These are phyloP conservation scores for Manis pentadactyla DNA, from an alignment of 2,797 vertebrate species.

Conservation along the genomic window DNA sequence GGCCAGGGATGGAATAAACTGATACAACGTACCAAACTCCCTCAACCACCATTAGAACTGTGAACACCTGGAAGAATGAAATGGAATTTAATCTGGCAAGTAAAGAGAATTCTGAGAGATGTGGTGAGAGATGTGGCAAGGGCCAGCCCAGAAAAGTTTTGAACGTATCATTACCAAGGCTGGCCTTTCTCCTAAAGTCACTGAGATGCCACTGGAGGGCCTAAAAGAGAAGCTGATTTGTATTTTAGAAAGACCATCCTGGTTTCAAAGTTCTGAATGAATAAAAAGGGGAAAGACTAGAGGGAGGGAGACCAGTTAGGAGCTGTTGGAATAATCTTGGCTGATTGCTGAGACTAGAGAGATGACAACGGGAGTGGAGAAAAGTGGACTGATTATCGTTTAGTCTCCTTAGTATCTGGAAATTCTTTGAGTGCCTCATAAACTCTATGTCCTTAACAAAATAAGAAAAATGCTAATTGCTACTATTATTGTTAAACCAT, in stretches of 20 bases:
- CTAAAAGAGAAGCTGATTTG: not conserved
- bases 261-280: not conserved
- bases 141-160: not conserved
- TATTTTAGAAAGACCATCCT: not conserved
- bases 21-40: not conserved
- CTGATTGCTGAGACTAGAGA: not conserved
- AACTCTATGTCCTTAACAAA: slow-evolving; percentile 18
- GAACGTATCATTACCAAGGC: not conserved
- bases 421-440: not conserved
- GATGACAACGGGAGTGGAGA: rapidly evolving
- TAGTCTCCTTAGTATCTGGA: not conserved
- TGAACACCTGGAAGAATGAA: not conserved
- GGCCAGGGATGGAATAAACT: not conserved
- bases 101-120: not conserved
- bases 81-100: not conserved
- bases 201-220: not conserved
- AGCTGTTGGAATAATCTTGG: not conserved
- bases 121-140: not conserved
- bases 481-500: not conserved
- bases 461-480: not conserved
- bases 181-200: not conserved
- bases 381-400: not conserved
- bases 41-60: not conserved
- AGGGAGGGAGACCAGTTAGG: not conserved
- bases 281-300: not conserved